Percentiles rank a stretch among this genome's conserved stretches.
Conservation (phyloP, 2,888 invertebrate species). For the Napeogenes inachia region DNA sequence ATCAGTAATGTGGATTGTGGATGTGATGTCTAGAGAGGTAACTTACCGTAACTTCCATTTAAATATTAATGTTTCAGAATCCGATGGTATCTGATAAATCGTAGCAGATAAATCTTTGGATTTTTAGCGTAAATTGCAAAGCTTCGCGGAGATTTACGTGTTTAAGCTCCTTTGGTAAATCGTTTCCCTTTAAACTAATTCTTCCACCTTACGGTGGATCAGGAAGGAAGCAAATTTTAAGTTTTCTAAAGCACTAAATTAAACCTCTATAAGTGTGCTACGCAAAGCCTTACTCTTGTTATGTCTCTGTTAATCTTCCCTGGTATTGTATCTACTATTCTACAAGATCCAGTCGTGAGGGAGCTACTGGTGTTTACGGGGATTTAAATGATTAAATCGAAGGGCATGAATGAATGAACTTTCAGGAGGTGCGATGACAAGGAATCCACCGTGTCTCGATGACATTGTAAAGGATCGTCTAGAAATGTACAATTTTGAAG, state of each 20-base stretch:
- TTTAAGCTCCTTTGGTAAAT: conserved; percentile 53
- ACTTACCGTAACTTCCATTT: conserved; percentile 33
- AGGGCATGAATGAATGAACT: conserved; percentile 33
- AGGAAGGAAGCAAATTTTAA: conserved; percentile 48
- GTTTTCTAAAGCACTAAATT: conserved; percentile 60
- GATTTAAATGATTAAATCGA: conserved; percentile 27
- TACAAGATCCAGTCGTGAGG: conserved; percentile 29
- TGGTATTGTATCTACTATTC: conserved; percentile 24
- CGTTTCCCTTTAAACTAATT: conserved; percentile 53
- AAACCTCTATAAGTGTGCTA: conserved; percentile 58
- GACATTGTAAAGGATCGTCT: conserved; percentile 34
- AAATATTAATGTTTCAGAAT: conserved; percentile 26
- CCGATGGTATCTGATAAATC: conserved; percentile 33
- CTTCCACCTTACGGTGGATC: conserved; percentile 49
- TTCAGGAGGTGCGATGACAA: conserved; percentile 29
- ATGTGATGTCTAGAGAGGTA: conserved; percentile 12
- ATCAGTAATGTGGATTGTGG: conserved; percentile 2
- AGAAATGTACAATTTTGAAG: conserved; percentile 61
- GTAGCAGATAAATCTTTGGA: conserved; percentile 33
- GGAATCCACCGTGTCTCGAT: conserved; percentile 33
- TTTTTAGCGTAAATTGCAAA: conserved; percentile 54
- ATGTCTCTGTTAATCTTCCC: conserved; percentile 32
- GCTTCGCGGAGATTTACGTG: conserved; percentile 54
- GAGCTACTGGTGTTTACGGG: conserved; percentile 27
- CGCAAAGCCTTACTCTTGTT: conserved; percentile 60